Evolutionary conservation across 53 echinoderm and acorn worm species (phyloP).

Genomic region (Stichopus horrens): DNA sequence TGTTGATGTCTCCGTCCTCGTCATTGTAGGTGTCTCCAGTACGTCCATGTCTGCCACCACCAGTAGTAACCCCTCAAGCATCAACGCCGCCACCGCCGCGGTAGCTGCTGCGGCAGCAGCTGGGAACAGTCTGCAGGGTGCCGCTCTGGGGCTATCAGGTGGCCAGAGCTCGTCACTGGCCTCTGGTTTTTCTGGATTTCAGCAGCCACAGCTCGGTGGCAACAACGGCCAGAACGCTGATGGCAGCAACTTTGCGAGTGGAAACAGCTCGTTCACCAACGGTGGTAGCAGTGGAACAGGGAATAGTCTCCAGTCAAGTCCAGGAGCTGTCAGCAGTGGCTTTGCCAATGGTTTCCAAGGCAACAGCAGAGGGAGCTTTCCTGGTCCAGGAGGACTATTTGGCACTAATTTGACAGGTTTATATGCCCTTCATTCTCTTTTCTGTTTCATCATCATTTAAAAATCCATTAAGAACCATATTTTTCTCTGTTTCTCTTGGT

Average conservation of each 20-base stretch:
- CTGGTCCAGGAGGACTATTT: conserved; percentile 24
- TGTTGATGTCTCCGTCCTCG: conserved; percentile 29
- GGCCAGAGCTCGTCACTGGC: conserved; percentile 43
- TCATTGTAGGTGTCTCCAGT: conserved; percentile 50
- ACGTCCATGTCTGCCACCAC: conserved; percentile 58
- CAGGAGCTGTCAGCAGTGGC: conserved; percentile 2
- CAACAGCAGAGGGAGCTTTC: conserved; percentile 7
- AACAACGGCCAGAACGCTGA: conserved; percentile 15
- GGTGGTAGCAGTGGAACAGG: conserved; percentile 39
- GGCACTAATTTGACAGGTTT: conserved; percentile 44
- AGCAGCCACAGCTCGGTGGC: conserved; percentile 36
- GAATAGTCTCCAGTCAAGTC: conserved; percentile 34
- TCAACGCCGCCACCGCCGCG: conserved; percentile 51
- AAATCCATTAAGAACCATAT: not conserved
- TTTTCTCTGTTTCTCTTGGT: not conserved
- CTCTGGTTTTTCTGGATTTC: conserved; percentile 48
- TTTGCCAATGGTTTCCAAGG: conserved; percentile 26
- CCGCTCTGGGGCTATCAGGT: conserved; percentile 30
- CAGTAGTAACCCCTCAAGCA: conserved; percentile 40
- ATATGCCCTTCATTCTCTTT: conserved; percentile 18
- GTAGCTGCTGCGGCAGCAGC: conserved; percentile 65
- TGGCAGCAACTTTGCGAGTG: not conserved
- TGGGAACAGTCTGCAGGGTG: conserved; percentile 55
- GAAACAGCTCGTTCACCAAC: conserved; percentile 26
- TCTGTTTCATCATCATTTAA: not conserved